Conservation (phyloP, 2,888 invertebrate genomes). For the Biston stratarius region DNA sequence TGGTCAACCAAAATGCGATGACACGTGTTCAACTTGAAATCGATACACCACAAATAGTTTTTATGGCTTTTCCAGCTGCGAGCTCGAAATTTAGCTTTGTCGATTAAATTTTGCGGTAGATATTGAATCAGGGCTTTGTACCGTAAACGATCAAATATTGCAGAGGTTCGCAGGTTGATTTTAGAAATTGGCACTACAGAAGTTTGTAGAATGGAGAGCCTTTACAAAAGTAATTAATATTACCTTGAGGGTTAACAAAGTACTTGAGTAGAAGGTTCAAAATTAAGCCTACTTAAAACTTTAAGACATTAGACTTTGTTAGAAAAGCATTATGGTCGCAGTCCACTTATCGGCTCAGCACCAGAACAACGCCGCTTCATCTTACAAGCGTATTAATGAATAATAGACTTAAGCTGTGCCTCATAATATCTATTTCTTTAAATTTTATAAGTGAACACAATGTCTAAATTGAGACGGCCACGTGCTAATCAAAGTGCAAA, state of each 20-base stretch:
- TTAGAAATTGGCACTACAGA: slow-evolving; percentile 12
- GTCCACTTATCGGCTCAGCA: no score
- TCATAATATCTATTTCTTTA: no score
- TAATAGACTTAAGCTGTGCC: no score
- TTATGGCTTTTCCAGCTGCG: neutral
- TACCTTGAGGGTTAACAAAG: slow-evolving; percentile 17
- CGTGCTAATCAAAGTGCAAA: no score
- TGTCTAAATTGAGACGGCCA: no score
- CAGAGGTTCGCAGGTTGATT: slow-evolving; percentile 18
- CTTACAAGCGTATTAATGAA: no score
- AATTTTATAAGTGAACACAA: no score
- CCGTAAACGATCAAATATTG: slow-evolving; percentile 4
- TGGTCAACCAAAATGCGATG: neutral
- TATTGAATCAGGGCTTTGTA: slow-evolving; percentile 11
- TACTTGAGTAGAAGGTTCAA: slow-evolving; percentile 3
- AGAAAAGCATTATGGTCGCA: neutral
- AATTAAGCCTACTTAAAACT: slow-evolving; percentile 4
- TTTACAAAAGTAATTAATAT: slow-evolving; percentile 15
- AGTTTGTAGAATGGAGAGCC: slow-evolving; percentile 10
- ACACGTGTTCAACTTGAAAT: neutral
- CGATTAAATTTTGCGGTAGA: slow-evolving; percentile 9
- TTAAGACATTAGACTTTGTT: slow-evolving; percentile 7
- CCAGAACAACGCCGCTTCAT: no score
- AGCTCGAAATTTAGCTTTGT: neutral
- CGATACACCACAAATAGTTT: neutral